phyloP scores from a whole-genome alignment of 2,113 vertebrate species.

The Balaenoptera acutorostrata region DNA sequence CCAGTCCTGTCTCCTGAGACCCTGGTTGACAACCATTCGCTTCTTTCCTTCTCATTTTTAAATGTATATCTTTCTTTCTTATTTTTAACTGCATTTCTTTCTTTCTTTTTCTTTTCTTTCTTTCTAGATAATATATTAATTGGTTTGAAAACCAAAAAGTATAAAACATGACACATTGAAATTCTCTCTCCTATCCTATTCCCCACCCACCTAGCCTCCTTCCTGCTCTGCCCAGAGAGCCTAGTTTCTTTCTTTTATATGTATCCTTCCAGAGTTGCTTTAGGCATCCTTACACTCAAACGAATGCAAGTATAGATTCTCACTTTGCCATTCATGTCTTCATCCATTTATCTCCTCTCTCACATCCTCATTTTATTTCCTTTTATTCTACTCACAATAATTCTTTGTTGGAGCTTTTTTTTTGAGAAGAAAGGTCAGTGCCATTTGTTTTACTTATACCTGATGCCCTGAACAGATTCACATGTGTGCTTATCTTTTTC shows the following conservation, averaged over 20 bases:
- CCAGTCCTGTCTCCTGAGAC: not conserved
- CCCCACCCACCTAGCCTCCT: not conserved
- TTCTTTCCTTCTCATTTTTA: not conserved
- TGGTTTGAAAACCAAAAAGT: not conserved
- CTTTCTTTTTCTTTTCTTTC: too few relatives aligned
- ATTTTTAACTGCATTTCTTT: not conserved
- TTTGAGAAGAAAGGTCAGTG: conserved; percentile 14
- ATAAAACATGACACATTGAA: not conserved
- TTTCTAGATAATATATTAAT: not conserved
- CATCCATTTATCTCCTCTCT: not conserved
- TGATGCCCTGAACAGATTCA: not conserved
- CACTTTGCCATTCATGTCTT: not conserved
- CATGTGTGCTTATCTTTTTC: conserved; percentile 5
- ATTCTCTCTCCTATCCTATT: rapidly evolving
- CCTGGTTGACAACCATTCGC: not conserved
- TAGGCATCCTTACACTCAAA: rapidly evolving
- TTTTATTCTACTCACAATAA: not conserved
- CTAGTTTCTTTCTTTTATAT: rapidly evolving
- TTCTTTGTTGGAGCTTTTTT: conserved; percentile 24
- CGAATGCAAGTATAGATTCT: rapidly evolving
- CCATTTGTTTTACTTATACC: conserved; percentile 36
- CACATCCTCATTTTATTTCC: rapidly evolving
- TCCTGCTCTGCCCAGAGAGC: not conserved
- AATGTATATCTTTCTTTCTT: not conserved
- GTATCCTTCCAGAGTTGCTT: not conserved